A percentile compares a stretch with the other conserved stretches of the same genome.
Evolutionary conservation across 2,113 vertebrate species (phyloP).

Genomic region (Poeciliopsis prolifica): DNA sequence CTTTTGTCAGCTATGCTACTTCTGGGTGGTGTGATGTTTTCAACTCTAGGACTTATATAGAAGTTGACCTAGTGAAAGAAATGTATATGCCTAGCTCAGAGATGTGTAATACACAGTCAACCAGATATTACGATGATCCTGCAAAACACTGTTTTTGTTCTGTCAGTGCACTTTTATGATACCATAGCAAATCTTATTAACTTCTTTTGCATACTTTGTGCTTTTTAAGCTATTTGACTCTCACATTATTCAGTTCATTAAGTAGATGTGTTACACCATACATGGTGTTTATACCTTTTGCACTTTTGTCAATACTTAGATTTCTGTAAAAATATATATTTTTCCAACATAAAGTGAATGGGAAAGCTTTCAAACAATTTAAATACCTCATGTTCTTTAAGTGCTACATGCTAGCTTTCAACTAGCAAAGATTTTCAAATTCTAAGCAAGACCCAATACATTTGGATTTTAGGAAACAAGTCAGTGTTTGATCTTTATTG

Average conservation of each 20-base stretch:
- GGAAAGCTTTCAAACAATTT: neutral
- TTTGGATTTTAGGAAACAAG: too few relatives aligned
- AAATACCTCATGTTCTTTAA: neutral
- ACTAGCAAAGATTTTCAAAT: too few relatives aligned
- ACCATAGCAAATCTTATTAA: neutral
- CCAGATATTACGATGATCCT: slow-evolving; percentile 6
- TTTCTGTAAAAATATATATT: neutral
- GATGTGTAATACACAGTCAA: slow-evolving; percentile 23
- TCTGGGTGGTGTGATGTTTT: slow-evolving; percentile 38
- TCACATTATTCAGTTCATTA: neutral
- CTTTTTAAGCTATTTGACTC: neutral
- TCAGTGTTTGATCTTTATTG: neutral
- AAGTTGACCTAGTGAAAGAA: slow-evolving; percentile 15
- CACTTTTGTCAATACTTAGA: neutral
- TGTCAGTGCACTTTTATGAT: neutral
- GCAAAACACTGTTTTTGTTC: neutral
- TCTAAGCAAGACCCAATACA: too few relatives aligned
- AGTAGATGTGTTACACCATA: neutral
- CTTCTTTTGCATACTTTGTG: too few relatives aligned
- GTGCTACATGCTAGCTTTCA: neutral
- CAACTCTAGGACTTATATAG: slow-evolving; percentile 3
- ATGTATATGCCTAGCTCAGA: slow-evolving; percentile 25
- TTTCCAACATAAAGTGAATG: neutral
- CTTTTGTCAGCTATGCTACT: slow-evolving; percentile 60
- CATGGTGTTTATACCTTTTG: neutral